Base-by-base conservation (phyloP, 2,888 invertebrate genomes). In the Oxycera nigricornis region DNA sequence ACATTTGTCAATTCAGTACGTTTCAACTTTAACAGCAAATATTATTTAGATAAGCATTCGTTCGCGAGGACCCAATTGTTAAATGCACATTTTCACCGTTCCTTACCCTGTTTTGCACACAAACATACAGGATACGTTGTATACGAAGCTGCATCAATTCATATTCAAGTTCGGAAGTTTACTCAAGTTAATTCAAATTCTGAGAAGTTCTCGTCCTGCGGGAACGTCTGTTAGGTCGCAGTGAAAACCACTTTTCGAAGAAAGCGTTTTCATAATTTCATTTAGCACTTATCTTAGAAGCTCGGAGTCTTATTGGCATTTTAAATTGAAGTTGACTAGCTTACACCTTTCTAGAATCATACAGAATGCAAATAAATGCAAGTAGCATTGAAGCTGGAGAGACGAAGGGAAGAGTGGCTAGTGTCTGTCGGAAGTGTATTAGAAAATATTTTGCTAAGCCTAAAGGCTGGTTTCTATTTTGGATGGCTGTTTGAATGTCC, bases 211-310 rank as follows among this genome's bases (percentile, higher is more conserved):
- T 22, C 20, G 20, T 55, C 52, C 52, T 22, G 24, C 9, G 52
- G 52, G 52, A 55, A 24, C 22, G 24, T 55, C 22, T 55, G 52
- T 55, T 24, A 55, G 17, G 9, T 55, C 24, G 24, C 52, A 20
- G 22, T 55, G 22, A 11, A 55, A 55, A 55, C 22, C 52, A 55
- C 52, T 55, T 55, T 55, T 9, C 52, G 20, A 24, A 55, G 52
- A 55, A 55, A 9, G 17, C 4, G 46, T 17, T 55, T 55, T 24
- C 22, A 55, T 55, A 55, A 55, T 22, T 55, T 55, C 52, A 55
- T 55, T 55, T 55, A 55, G 52, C 52, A 55, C 52, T 55, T 55
- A 55, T 55, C 52, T 55, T 24, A 4, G 22, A 24, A 55, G 52
- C 17, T 20, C 24, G 20, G 24, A 24, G 17, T 20, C 7, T 55